Conservation (phyloP, 2,113 vertebrate genomes). For the Ceuthmochares aereus region DNA sequence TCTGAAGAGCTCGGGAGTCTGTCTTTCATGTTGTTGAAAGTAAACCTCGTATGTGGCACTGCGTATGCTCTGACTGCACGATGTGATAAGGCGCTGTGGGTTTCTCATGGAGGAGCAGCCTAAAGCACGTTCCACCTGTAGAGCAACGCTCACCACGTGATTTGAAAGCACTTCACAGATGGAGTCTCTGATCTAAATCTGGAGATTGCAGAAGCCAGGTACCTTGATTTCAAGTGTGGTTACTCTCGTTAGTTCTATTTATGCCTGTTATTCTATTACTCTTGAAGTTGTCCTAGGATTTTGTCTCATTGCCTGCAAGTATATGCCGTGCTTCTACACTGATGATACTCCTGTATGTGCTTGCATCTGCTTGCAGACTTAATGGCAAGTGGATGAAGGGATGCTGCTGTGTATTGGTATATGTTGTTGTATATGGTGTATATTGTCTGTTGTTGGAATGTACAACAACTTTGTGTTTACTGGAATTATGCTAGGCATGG, state of each 20-base stretch:
- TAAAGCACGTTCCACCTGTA: neutral
- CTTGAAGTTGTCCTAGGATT: neutral
- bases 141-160: neutral
- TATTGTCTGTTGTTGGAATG: accelerated
- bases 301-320: neutral
- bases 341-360: too few relatives aligned
- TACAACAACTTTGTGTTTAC: neutral
- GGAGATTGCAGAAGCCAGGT: neutral
- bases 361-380: neutral
- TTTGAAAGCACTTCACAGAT: neutral
- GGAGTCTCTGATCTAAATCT: neutral
- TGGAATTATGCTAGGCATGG: neutral
- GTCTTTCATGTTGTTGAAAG: neutral
- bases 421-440: too few relatives aligned
- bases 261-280: neutral
- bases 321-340: neutral
- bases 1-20: neutral
- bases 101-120: neutral
- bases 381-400: neutral
- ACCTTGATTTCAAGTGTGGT: neutral
- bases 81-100: neutral
- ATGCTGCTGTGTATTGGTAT: accelerated
- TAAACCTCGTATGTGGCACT: accelerated
- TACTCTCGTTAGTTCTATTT: neutral
- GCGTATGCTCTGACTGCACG: accelerated